Evolutionary conservation across 35 echinoderm and acorn worm species (phyloP), one percentile per base, ranked within the genome.

Genomic region (Heliocidaris tuberculata): DNA sequence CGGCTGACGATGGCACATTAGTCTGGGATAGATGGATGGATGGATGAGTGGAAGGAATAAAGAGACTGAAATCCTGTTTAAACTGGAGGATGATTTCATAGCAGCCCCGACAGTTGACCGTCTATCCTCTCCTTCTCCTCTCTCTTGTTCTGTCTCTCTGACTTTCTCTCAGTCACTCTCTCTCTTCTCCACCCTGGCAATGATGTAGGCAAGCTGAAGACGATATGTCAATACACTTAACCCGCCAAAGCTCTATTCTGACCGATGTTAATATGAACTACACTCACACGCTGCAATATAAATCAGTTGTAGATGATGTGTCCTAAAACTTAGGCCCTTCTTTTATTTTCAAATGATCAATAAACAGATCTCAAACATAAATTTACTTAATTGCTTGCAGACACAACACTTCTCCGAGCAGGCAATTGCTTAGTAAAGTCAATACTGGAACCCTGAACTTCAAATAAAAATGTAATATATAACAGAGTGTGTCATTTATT

Each of bases 391-490:
- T 96, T 96, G 95, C 86, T 96, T 92, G 95, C 54, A 94, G 31
- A 91, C 95, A 94, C 91, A 88, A 96, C 95, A 96, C 93, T 96
- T 96, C 93, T 96, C 50, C 93, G 91, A 9, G 50, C 49, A 48
- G 50, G 92, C 92, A 93, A 96, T 96, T 94, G 95, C 95, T 94
- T 94, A 30, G 95, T 88, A 96, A 88, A 94, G 97, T 97, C 97
- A 97, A 97, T 94, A 97, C 30, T 29, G 59, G 65, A 97, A 97
- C 94, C 85, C 94, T 86, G 97, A 97, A 97, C 94, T 97, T 96
- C 97, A 97, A 97, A 97, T 97, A 97, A 97, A 97, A 97, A 97
- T 97, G 95, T 97, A 97, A 96, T 95, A 95, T 96, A 96, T 96
- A 96, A 97, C 95, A 96, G 95, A 97, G 94, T 94, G 91, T 97